A percentile compares a stretch with the other conserved stretches of the same genome.
These are phyloP conservation scores for Epinotia demarniana DNA, from an alignment of 2,888 invertebrate genomes.

Conservation along the genomic window DNA sequence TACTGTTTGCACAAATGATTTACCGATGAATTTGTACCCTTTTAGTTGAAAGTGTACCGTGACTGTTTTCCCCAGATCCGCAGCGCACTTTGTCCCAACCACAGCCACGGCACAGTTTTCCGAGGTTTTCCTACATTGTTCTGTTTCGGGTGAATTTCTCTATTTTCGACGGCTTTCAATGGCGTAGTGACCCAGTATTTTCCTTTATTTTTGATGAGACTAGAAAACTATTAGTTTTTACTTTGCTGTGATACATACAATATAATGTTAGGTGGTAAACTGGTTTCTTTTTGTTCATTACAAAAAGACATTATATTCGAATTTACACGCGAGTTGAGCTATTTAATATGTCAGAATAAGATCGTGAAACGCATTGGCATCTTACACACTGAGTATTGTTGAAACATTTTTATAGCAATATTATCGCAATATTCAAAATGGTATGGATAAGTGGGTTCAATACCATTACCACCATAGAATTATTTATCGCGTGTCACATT, in stretches of 20 bases:
- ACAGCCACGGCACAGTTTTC: conserved; percentile 20
- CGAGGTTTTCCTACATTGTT: conserved; percentile 36
- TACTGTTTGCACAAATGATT: too few relatives aligned
- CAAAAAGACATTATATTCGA: too few relatives aligned
- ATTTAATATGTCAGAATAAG: too few relatives aligned
- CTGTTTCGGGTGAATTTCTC: conserved; percentile 22
- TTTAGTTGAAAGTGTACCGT: neutral
- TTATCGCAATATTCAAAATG: too few relatives aligned
- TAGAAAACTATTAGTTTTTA: neutral
- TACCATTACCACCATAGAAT: too few relatives aligned
- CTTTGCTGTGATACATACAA: neutral
- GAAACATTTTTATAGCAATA: too few relatives aligned
- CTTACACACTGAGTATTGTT: too few relatives aligned
- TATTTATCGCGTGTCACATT: too few relatives aligned
- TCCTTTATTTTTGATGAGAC: conserved; percentile 24
- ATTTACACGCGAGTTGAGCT: too few relatives aligned
- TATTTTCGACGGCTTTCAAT: conserved; percentile 17
- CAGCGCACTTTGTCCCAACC: neutral
- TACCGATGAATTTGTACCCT: neutral
- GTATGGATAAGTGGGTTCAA: too few relatives aligned
- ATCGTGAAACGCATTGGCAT: too few relatives aligned
- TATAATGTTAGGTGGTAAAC: neutral
- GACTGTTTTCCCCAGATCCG: neutral
- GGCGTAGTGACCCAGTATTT: conserved; percentile 29
- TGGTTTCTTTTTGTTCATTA: too few relatives aligned